These are phyloP conservation scores for Sminthurides bifidus DNA, from an alignment of 1,140 invertebrate genomes.

Conservation along the genomic window DNA sequence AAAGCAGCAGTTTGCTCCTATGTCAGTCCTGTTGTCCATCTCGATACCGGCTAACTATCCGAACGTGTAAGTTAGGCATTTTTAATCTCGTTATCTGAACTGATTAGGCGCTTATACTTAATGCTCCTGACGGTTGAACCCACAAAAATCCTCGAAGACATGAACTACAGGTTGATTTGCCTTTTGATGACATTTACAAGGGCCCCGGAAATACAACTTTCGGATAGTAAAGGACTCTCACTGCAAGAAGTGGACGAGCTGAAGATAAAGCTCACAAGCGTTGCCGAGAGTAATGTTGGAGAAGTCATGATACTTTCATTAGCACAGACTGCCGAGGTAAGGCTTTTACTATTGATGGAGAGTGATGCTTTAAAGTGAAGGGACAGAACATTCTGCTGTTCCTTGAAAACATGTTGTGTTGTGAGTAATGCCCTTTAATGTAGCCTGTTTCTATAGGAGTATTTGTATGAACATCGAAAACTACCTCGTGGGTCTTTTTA, in stretches of 20 bases:
- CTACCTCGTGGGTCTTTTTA: slow-evolving; percentile 23
- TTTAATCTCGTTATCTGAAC: not conserved
- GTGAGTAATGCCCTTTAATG: not conserved
- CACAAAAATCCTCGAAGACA: not conserved
- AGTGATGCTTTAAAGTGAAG: no score
- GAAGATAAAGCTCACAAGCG: slow-evolving; percentile 12
- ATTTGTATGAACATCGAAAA: slow-evolving; percentile 29
- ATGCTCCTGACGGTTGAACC: no score
- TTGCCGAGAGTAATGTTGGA: slow-evolving; percentile 16
- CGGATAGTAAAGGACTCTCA: slow-evolving; percentile 23
- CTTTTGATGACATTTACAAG: slow-evolving; percentile 4
- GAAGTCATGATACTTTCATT: slow-evolving; percentile 31
- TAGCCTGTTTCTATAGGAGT: slow-evolving; percentile 9
- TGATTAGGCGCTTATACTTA: not conserved
- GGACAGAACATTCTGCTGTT: no score
- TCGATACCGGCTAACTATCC: slow-evolving; percentile 23
- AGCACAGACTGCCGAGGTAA: slow-evolving; percentile 19
- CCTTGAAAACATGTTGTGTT: not conserved
- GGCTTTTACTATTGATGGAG: not conserved
- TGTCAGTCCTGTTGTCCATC: slow-evolving; percentile 9
- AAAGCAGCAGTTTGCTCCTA: not conserved
- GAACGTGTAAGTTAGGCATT: slow-evolving; percentile 15
- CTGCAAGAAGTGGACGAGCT: slow-evolving; percentile 25
- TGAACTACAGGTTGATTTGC: not conserved
- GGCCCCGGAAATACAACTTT: slow-evolving; percentile 15